Evolutionary conservation across 2,797 vertebrate genomes (phyloP).

Genomic region (Onychomys torridus): DNA sequence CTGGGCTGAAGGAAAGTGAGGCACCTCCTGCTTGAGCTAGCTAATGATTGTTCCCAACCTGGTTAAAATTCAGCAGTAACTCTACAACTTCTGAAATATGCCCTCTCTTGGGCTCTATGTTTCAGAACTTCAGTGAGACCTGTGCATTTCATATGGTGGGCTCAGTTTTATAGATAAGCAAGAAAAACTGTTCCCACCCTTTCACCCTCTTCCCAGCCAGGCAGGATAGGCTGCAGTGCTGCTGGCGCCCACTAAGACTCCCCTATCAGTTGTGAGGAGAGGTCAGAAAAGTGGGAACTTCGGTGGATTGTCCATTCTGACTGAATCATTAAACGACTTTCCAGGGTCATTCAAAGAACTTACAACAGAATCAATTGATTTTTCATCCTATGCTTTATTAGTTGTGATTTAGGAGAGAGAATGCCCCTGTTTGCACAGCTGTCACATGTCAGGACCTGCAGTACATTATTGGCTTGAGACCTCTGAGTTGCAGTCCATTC

Average conservation of each 20-base stretch:
- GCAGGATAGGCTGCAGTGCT: background rate
- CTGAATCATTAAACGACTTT: conserved; percentile 75
- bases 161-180: background rate
- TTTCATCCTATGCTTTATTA: conserved; percentile 86
- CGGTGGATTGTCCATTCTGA: conserved; percentile 61
- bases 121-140: conserved; percentile 82
- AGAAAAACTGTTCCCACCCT: conserved; percentile 9
- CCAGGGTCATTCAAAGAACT: conserved; percentile 82
- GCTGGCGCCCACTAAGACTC: background rate
- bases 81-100: conserved; percentile 80
- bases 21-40: conserved; percentile 6
- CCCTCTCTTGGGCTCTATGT: conserved; percentile 78
- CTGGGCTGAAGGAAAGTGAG: conserved; percentile 53
- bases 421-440: conserved; percentile 87
- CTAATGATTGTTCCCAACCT: conserved; percentile 68
- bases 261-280: background rate
- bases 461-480: conserved; percentile 85
- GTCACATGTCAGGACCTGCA: conserved; percentile 88
- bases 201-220: conserved; percentile 8
- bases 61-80: conserved; percentile 82
- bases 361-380: conserved; percentile 85
- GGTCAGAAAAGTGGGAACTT: background rate
- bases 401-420: conserved; percentile 84
- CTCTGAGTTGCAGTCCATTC: conserved; percentile 83
- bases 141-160: conserved; percentile 80